Base-by-base conservation (phyloP, 2,888 invertebrate species). In the Cheilosia vulpina region DNA sequence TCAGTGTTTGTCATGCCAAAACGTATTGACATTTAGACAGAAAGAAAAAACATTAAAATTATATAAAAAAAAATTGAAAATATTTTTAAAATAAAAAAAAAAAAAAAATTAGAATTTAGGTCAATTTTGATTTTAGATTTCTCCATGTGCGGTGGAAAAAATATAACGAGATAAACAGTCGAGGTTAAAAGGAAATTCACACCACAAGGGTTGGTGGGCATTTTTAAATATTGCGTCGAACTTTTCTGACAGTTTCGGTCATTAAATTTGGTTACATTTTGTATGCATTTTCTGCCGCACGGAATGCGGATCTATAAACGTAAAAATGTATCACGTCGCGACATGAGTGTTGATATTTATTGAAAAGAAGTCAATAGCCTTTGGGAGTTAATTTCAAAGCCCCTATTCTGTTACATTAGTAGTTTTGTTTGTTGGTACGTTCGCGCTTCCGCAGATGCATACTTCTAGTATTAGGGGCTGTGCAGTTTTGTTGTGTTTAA, bases 121-220 rank as follows among this genome's bases (percentile, higher is more conserved):
- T 76, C 75, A 75, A 66, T 66, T 65, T 75, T 75, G 65, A 65
- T 58, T 65, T 66, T 21, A 66, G 50, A 65, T 66, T 65, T 76
- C 47, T 58, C 52, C 68, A 52, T 19, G 34, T 19, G 52, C 38
- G 17, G 47, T 31, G n/a, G 31, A 45, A 43, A 72, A 41, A 31
- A 45, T 45, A n/a, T 4, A 27, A 43, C 43, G 31, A 53, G 41
- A 31, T 73, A 62, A 62, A 73, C 62, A 72, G 45, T 73, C 21
- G 43, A 31, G 27, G 17, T n/a, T 43, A 34, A 63, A 73, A 62
- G 53, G 53, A 34, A 62, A 53, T 34, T 53, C 31, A 55, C 34
- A 21, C 13, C 6, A 41, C 9, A 50, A 38, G 17, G 13, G 13
- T 19, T 13, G 34, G 9, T 7, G 27, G 6, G 34, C 27, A 19